A percentile compares a stretch with the other conserved stretches of the same genome.
These are phyloP conservation scores for Caenorhabditis sp. DNA, from an alignment of 2,888 invertebrate genomes.

Conservation along the genomic window DNA sequence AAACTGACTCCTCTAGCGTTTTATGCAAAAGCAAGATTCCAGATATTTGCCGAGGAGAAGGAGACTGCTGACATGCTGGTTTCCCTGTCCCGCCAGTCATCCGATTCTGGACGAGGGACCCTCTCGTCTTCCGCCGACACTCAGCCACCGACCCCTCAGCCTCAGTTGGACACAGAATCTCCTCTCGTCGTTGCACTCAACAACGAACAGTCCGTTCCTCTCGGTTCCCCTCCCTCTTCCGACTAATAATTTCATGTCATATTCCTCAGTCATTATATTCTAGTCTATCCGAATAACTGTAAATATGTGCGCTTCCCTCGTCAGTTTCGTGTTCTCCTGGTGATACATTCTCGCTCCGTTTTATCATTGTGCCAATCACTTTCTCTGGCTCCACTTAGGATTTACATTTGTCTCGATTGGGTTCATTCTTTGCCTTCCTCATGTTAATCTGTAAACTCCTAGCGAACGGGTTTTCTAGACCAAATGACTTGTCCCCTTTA, in stretches of 20 bases:
- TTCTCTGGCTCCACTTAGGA: no score
- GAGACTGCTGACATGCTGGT: constrained; percentile 38
- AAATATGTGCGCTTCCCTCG: constrained; percentile 37
- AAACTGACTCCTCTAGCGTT: no score
- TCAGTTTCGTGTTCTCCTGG: constrained; percentile 4
- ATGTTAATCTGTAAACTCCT: constrained; percentile 24
- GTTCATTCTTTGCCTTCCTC: constrained; percentile 27
- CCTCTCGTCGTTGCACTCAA: constrained; percentile 19
- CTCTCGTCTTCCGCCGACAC: constrained; percentile 28
- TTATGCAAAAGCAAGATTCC: background rate
- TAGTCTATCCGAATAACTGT: constrained; percentile 9
- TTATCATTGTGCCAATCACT: constrained; percentile 1
- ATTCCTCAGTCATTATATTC: background rate
- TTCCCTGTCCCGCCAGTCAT: constrained; percentile 48
- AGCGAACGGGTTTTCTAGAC: constrained; percentile 38
- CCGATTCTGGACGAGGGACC: constrained; percentile 51
- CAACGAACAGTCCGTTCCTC: background rate
- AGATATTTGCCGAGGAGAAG: constrained; percentile 50
- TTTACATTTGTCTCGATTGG: no score
- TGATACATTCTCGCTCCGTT: constrained; percentile 10
- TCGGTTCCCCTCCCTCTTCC: background rate
- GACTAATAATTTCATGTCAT: background rate
- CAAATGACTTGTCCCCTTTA: constrained; percentile 17
- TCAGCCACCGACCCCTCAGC: constrained; percentile 48
- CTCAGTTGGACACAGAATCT: constrained; percentile 26